Percentiles rank a stretch among this genome's conserved stretches.
These are phyloP conservation scores for Tinea trinotella DNA, from an alignment of 2,888 invertebrate species.

Conservation along the genomic window DNA sequence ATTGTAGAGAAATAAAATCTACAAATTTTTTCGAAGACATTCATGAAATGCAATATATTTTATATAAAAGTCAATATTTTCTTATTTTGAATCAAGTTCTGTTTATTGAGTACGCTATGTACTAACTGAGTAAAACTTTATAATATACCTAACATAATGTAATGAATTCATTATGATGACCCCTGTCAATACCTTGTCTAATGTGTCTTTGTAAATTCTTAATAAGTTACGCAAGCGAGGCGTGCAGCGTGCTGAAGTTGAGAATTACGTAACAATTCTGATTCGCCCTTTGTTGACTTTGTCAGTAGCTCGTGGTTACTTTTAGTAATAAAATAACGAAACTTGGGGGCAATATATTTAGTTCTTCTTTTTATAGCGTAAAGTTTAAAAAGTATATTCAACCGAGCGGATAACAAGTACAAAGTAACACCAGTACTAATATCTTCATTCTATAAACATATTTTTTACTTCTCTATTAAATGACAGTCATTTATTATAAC, in stretches of 20 bases:
- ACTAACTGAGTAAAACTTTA: too few species aligned
- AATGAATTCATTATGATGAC: too few species aligned
- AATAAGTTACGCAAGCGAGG: constrained; percentile 9
- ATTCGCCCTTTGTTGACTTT: constrained; percentile 12
- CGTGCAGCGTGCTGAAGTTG: constrained; percentile 5
- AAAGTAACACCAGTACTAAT: not conserved
- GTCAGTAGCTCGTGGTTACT: constrained; percentile 7
- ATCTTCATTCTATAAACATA: too few species aligned
- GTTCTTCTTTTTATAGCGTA: not conserved
- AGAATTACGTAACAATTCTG: constrained; percentile 14
- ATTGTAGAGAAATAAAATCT: not conserved
- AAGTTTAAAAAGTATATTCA: not conserved
- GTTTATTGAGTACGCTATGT: not conserved
- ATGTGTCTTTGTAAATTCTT: constrained; percentile 4
- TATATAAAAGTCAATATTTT: not conserved
- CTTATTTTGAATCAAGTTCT: too few species aligned
- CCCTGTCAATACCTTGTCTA: not conserved
- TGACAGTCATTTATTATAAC: too few species aligned
- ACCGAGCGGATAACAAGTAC: not conserved
- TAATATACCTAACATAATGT: too few species aligned
- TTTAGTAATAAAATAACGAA: constrained; percentile 5
- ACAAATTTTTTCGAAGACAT: not conserved
- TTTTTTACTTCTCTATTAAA: too few species aligned
- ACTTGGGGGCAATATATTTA: not conserved
- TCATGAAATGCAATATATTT: not conserved